Percentiles rank a stretch among this genome's conserved stretches.
phyloP scores from a whole-genome alignment of 2,888 invertebrate species.

The Platycheirus albimanus region DNA sequence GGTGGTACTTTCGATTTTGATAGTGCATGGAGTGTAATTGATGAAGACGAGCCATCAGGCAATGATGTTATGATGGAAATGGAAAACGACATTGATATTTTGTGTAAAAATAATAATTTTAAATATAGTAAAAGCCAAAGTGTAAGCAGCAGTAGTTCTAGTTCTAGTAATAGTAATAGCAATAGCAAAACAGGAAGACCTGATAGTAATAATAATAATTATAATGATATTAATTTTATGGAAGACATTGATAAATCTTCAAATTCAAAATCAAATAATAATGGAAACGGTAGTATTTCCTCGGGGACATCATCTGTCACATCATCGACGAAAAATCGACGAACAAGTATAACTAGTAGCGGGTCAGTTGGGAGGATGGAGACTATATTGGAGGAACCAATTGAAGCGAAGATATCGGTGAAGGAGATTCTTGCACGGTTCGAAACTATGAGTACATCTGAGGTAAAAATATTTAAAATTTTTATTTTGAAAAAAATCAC shows the following conservation, averaged over 20 bases:
- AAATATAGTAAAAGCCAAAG: constrained; percentile 64
- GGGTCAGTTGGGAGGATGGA: constrained; percentile 89
- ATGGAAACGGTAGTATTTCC: constrained; percentile 40
- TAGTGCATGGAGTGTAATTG: constrained; percentile 79
- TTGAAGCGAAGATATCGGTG: constrained; percentile 92
- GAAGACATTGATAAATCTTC: constrained; percentile 45
- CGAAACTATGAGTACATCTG: constrained; percentile 85
- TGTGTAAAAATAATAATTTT: constrained; percentile 71
- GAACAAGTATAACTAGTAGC: constrained; percentile 82
- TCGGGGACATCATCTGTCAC: constrained; percentile 39
- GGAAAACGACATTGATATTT: constrained; percentile 45
- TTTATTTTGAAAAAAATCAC: background rate
- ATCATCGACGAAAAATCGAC: constrained; percentile 77
- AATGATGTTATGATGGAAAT: constrained; percentile 61
- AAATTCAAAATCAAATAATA: constrained; percentile 30
- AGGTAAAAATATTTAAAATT: constrained; percentile 78
- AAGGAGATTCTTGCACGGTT: constrained; percentile 92
- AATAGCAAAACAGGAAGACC: constrained; percentile 54
- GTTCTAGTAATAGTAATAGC: constrained; percentile 61
- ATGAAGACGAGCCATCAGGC: constrained; percentile 79
- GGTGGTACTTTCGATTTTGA: constrained; percentile 78
- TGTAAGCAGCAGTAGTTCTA: constrained; percentile 65
- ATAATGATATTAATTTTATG: constrained; percentile 55
- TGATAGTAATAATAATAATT: constrained; percentile 69
- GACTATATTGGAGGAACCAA: constrained; percentile 90